Percentiles rank a stretch among this genome's conserved stretches.
Evolutionary conservation across 1,140 invertebrate species (phyloP).

Genomic region (Zophobas atratus): DNA sequence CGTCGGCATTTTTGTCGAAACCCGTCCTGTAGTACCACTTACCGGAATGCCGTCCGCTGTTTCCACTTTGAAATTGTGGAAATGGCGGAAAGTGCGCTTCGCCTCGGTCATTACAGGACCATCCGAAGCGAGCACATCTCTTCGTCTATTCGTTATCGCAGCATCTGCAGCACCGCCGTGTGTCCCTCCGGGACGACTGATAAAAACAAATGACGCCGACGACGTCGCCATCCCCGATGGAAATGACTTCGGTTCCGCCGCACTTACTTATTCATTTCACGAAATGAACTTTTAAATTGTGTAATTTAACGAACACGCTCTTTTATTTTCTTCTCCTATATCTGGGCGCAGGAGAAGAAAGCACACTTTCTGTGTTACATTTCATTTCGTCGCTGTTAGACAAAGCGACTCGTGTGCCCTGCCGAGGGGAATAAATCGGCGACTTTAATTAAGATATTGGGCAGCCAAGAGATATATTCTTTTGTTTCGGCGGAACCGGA

Average conservation of each 20-base stretch:
- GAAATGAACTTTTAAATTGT: slow-evolving; percentile 68
- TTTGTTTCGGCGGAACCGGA: slow-evolving; percentile 64
- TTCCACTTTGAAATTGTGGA: not conserved
- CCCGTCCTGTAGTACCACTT: too few relatives aligned
- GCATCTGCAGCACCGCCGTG: slow-evolving; percentile 51
- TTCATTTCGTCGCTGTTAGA: slow-evolving; percentile 64
- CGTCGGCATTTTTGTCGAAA: too few relatives aligned
- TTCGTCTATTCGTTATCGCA: slow-evolving; percentile 58
- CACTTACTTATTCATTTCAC: slow-evolving; percentile 67
- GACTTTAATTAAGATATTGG: slow-evolving; percentile 69
- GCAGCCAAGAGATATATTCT: slow-evolving; percentile 66
- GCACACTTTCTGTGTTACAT: slow-evolving; percentile 54
- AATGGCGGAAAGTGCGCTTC: slow-evolving; percentile 1
- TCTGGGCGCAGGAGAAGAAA: slow-evolving; percentile 39
- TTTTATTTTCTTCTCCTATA: slow-evolving; percentile 61
- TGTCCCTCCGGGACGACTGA: slow-evolving; percentile 61
- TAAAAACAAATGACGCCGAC: slow-evolving; percentile 66
- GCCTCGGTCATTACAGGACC: slow-evolving; percentile 25
- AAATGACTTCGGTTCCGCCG: slow-evolving; percentile 60
- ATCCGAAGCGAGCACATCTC: slow-evolving; percentile 24
- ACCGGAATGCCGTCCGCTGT: too few relatives aligned
- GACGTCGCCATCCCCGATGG: slow-evolving; percentile 62
- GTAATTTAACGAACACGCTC: slow-evolving; percentile 66
- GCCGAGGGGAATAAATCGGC: slow-evolving; percentile 66
- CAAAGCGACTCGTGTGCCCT: slow-evolving; percentile 52